Conservation (phyloP, 2,113 vertebrate genomes). For the Peromyscus leucopus region DNA sequence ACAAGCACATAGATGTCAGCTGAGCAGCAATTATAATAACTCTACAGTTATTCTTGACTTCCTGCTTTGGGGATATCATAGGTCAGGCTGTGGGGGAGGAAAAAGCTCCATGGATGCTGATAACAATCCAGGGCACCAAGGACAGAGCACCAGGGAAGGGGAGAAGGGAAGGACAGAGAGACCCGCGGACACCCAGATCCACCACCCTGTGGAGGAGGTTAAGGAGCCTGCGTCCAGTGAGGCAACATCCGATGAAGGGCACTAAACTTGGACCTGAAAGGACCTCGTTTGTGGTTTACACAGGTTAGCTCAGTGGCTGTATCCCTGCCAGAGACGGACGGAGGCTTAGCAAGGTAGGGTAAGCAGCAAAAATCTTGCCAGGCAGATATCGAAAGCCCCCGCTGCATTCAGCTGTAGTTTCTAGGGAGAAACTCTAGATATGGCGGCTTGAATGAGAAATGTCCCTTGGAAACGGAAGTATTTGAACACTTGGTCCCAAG, state of each 20-base stretch:
- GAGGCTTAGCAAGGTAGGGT: background rate
- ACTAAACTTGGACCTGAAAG: background rate
- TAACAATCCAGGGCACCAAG: background rate
- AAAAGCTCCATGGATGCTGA: background rate
- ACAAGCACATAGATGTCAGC: background rate
- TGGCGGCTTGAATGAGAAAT: background rate
- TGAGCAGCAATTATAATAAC: background rate
- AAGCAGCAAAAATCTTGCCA: background rate
- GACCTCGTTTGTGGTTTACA: background rate
- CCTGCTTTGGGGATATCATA: background rate
- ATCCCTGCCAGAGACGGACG: background rate
- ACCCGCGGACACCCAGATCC: fast-evolving
- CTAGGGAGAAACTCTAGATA: background rate
- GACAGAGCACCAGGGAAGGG: background rate
- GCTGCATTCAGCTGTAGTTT: background rate
- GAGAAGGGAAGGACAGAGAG: background rate
- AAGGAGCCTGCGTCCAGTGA: background rate
- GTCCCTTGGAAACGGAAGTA: background rate
- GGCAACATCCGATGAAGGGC: background rate
- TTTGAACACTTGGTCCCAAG: no score
- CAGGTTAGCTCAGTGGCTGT: background rate
- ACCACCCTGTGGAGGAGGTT: background rate
- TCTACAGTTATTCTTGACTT: background rate
- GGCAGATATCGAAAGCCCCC: background rate
- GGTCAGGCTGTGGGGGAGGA: background rate